phyloP scores from a whole-genome alignment of 2,888 invertebrate genomes.

The Podabrus alpinus region DNA sequence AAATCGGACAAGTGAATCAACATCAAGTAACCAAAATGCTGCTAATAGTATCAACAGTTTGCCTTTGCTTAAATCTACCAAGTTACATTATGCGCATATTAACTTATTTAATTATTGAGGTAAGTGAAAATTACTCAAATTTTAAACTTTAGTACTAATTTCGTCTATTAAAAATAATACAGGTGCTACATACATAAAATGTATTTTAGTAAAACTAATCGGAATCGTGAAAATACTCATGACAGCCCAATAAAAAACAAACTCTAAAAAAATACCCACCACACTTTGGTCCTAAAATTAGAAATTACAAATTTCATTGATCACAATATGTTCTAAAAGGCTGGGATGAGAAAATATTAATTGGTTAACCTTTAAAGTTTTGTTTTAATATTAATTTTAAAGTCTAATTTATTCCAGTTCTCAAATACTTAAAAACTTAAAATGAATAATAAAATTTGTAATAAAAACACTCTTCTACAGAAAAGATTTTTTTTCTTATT shows the following conservation, averaged over 20 bases:
- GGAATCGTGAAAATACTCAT: not conserved
- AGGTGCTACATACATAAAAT: not conserved
- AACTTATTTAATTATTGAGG: constrained; percentile 48
- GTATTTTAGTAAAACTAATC: not conserved
- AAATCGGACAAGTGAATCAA: constrained; percentile 33
- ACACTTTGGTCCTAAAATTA: not conserved
- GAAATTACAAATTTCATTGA: not conserved
- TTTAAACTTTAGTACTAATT: not conserved
- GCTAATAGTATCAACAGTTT: constrained; percentile 78
- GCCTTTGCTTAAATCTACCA: constrained; percentile 77
- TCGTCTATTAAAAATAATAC: not conserved
- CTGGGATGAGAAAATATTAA: too few relatives aligned
- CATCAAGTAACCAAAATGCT: constrained; percentile 81
- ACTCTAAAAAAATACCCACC: not conserved
- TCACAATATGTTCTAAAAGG: not conserved
- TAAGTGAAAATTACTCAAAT: constrained; percentile 13
- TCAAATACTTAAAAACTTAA: too few relatives aligned
- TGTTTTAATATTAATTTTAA: too few relatives aligned
- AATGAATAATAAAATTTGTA: too few relatives aligned
- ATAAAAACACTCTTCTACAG: too few relatives aligned
- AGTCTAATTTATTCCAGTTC: too few relatives aligned
- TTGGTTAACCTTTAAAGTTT: too few relatives aligned
- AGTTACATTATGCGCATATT: constrained; percentile 72
- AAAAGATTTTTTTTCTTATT: too few relatives aligned
- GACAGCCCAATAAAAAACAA: not conserved